Evolutionary conservation across 2,888 invertebrate genomes (phyloP).

Genomic region (Rhyacophila evoluta): DNA sequence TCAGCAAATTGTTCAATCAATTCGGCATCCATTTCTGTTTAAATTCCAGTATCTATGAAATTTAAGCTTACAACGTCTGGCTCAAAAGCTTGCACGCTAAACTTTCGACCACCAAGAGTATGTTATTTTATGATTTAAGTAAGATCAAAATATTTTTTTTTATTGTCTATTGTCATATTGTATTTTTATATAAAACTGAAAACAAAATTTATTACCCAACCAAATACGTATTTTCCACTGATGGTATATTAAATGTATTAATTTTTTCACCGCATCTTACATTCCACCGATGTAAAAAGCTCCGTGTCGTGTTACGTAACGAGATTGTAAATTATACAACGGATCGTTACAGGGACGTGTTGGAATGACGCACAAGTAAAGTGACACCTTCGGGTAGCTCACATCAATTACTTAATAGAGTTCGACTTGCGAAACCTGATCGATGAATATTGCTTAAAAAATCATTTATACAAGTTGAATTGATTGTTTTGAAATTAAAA

Average conservation of each 20-base stretch:
- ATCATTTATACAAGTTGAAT: neutral
- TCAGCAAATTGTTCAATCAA: no score
- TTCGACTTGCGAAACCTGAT: neutral
- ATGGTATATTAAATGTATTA: neutral
- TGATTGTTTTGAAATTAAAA: no score
- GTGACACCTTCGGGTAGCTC: constrained; percentile 19
- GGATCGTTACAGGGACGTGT: constrained; percentile 20
- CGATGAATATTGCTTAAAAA: neutral
- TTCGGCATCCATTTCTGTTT: no score
- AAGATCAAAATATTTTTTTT: no score
- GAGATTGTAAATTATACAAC: constrained; percentile 24
- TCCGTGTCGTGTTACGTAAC: constrained; percentile 8
- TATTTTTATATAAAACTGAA: no score
- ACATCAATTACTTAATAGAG: neutral
- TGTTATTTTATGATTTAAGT: no score
- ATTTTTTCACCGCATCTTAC: neutral
- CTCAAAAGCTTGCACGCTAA: no score
- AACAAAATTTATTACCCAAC: neutral
- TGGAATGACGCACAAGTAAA: constrained; percentile 22
- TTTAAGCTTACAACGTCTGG: no score
- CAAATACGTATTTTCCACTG: neutral
- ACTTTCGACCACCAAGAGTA: no score
- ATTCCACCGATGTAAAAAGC: neutral
- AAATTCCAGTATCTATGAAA: no score
- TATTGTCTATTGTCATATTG: no score